phyloP scores from a whole-genome alignment of 2,113 vertebrate species.

The Sporophila hypoxantha region DNA sequence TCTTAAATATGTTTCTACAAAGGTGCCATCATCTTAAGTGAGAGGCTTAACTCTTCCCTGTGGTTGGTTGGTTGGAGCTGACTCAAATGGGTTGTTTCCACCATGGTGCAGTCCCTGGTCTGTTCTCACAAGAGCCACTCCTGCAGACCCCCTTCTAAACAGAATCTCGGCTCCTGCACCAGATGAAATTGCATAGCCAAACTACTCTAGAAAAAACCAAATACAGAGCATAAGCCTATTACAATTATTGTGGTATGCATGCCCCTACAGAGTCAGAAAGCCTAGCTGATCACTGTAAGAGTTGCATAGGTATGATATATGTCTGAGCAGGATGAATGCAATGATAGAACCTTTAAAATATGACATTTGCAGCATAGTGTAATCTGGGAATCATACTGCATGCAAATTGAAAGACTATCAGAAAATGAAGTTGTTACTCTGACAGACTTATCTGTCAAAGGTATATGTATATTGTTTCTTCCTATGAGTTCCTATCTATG shows the following conservation, averaged over 20 bases:
- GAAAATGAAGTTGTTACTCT: not conserved
- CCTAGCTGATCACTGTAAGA: not conserved
- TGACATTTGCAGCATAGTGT: not conserved
- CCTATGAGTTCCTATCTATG: not conserved
- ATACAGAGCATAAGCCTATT: not conserved
- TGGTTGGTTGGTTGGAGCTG: accelerated
- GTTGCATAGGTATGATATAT: not conserved
- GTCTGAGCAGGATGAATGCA: not conserved
- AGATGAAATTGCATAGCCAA: not conserved
- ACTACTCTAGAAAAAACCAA: not conserved
- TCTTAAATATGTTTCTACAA: not conserved
- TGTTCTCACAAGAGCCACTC: not conserved
- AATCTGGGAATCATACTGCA: not conserved
- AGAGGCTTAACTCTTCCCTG: not conserved
- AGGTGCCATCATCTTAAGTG: not conserved
- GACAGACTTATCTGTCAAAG: not conserved
- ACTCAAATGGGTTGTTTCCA: not conserved
- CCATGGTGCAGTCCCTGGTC: accelerated
- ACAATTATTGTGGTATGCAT: not conserved
- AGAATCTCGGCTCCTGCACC: not conserved
- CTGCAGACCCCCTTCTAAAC: not conserved
- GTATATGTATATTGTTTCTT: not conserved
- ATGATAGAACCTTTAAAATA: not conserved
- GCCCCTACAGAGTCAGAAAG: not conserved
- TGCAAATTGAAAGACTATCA: not conserved